A percentile compares a stretch with the other conserved stretches of the same genome.
Conservation (phyloP, 1,140 invertebrate species). For the Dufourea novaeangliae region DNA sequence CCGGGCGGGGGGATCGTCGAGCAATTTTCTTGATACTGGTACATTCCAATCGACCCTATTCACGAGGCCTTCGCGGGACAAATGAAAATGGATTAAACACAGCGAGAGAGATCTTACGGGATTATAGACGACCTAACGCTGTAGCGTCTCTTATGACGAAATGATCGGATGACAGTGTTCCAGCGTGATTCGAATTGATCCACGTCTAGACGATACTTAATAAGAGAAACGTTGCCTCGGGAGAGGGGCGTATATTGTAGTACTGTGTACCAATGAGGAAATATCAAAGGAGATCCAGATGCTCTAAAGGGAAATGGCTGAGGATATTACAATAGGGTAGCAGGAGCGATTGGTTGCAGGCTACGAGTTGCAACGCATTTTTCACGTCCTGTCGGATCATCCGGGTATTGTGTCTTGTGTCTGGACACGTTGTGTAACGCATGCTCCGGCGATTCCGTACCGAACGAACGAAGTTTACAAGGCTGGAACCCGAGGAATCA, state of each 20-base stretch:
- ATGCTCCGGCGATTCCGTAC: not conserved
- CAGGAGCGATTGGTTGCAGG: not conserved
- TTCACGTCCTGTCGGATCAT: not conserved
- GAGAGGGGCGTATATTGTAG: too few species aligned
- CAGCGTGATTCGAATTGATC: not conserved
- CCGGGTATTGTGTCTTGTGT: not conserved
- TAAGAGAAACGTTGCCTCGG: not conserved
- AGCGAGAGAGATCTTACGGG: not conserved
- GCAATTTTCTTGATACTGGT: conserved; percentile 20
- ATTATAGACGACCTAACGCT: too few species aligned
- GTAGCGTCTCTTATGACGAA: too few species aligned
- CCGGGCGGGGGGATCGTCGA: conserved; percentile 32
- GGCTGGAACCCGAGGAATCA: not conserved
- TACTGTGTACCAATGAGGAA: too few species aligned
- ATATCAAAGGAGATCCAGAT: too few species aligned
- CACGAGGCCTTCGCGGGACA: not conserved
- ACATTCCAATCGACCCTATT: conserved; percentile 34
- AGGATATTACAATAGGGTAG: too few species aligned
- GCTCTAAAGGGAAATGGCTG: not conserved
- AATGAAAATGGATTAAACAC: not conserved
- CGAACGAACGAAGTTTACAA: not conserved
- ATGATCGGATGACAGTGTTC: too few species aligned
- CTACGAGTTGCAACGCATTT: not conserved
- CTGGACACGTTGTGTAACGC: not conserved
- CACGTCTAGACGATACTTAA: not conserved